Percentiles rank a stretch among this genome's conserved stretches.
Evolutionary conservation across 2,797 vertebrate genomes (phyloP).

Genomic region (Dendrocincla tyrannina): DNA sequence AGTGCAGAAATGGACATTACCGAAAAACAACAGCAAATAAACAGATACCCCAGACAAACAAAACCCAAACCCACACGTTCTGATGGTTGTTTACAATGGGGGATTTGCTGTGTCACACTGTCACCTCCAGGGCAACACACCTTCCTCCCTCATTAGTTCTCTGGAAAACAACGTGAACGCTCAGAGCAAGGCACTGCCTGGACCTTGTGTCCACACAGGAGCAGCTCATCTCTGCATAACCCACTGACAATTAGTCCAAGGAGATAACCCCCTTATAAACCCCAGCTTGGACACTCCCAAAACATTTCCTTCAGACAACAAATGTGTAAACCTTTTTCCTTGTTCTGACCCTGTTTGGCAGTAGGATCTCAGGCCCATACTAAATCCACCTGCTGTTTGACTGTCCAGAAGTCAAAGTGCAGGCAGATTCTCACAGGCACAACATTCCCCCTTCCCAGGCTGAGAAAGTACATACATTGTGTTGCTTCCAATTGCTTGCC

Average conservation of each 20-base stretch:
- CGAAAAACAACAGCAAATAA: not conserved
- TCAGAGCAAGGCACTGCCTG: not conserved
- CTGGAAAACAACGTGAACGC: not conserved
- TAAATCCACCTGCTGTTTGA: not conserved
- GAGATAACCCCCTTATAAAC: not conserved
- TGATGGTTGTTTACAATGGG: not conserved
- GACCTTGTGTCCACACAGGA: not conserved
- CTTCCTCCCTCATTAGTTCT: not conserved
- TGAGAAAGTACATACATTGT: not conserved
- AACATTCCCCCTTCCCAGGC: not conserved
- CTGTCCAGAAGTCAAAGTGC: not conserved
- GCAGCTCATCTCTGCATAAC: not conserved
- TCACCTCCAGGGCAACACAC: fast-evolving
- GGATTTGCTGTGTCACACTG: not conserved
- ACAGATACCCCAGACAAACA: not conserved
- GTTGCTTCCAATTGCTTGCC: not conserved
- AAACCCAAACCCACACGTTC: fast-evolving
- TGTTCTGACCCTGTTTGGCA: not conserved
- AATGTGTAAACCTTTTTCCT: not conserved
- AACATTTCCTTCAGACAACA: not conserved
- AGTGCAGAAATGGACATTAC: not conserved
- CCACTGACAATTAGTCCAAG: not conserved
- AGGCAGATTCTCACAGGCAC: not conserved
- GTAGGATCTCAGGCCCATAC: not conserved
- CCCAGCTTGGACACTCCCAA: not conserved